Base-by-base conservation (phyloP, 1,140 invertebrate genomes). In the Bursaphelenchus mucronatus region DNA sequence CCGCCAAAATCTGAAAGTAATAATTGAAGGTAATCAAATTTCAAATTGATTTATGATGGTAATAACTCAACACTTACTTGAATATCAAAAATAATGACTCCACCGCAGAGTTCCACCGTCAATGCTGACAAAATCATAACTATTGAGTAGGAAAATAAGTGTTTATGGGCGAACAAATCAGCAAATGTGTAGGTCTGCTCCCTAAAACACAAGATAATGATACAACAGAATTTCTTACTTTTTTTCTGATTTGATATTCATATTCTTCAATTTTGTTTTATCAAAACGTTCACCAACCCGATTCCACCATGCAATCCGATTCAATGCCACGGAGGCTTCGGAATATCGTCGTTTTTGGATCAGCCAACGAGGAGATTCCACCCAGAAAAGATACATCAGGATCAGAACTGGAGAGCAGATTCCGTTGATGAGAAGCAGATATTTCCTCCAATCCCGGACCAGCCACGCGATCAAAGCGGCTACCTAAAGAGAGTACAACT, bases 341-440 rank as follows among this genome's bases (percentile, higher is more conserved):
- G 66, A 43, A 44, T 74, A 67, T 21, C 70, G 68, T 50, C 69
- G 59, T 45, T 73, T 70, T 50, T 72, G 70, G 21, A 72, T 72
- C 2, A 72, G 69, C 70, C 71, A 74, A 10, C 71, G 56, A 7
- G 71, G 71, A 2, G 74, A 76, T 53, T 74, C 71, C 21, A 68
- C 40, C 73, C 73, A 74, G 65, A 74, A 74, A 0, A 74, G 30
- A 5, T 30, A 51, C 74, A 76, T 74, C 21, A 74, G 53, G 6
- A 71, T 9, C n/a, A 72, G 52, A n/a, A 73, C 51, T n/a, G 70
- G 70, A 11, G 61, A 19, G 47, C 72, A 76, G 40, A 76, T 9
- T 10, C 41, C 56, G 56, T 74, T 74, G 17, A 74, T 49, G 9
- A 46, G 17, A 8, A 74, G 21, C 17, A 74, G 53, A 44, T 74